A percentile compares a stretch with the other conserved stretches of the same genome.
Evolutionary conservation across 2,113 vertebrate species (phyloP).

Genomic region (Lycaon pictus): DNA sequence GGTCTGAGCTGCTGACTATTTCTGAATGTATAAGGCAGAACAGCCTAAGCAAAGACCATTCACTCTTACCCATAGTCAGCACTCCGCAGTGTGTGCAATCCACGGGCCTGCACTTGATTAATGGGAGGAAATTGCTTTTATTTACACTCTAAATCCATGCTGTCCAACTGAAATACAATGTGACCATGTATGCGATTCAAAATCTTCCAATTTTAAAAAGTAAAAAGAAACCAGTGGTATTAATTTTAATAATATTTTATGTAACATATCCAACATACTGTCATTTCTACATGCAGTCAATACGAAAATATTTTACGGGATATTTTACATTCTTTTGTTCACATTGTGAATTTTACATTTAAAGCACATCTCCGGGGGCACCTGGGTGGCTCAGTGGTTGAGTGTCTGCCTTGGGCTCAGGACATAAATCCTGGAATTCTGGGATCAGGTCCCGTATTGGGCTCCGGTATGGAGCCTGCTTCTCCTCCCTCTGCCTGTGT

Average conservation of each 20-base stretch:
- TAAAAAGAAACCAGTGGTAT: neutral
- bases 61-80: neutral
- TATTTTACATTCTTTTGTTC: neutral
- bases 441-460: too few species aligned
- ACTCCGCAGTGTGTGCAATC: neutral
- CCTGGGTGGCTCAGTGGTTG: too few species aligned
- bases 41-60: neutral
- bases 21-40: neutral
- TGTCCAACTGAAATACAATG: neutral
- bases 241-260: constrained; percentile 47
- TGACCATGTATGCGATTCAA: neutral
- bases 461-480: too few species aligned
- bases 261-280: neutral
- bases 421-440: too few species aligned
- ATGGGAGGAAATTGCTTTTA: neutral
- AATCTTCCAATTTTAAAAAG: neutral
- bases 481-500: too few species aligned
- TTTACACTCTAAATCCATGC: neutral
- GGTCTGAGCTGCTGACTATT: neutral
- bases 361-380: neutral
- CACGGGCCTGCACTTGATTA: neutral
- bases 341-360: neutral
- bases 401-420: too few species aligned
- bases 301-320: neutral
- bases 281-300: neutral